phyloP scores from a whole-genome alignment of 2,797 vertebrate species.

The Ptychobarbus kaznakovi region DNA sequence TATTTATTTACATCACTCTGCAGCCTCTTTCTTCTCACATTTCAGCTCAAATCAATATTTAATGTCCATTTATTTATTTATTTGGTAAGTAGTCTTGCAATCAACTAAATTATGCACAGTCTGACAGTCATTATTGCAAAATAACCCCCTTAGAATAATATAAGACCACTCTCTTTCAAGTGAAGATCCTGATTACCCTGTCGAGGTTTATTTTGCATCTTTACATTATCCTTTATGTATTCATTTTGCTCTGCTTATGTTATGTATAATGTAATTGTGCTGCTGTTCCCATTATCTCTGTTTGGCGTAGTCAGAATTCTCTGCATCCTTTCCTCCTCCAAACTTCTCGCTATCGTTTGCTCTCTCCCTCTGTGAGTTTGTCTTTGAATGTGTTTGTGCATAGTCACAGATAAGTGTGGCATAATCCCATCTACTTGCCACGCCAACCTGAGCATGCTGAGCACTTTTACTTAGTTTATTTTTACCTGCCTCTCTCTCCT shows the following conservation, averaged over 20 bases:
- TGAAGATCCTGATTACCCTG: conserved; percentile 13
- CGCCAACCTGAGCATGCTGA: conserved; percentile 51
- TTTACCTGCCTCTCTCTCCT: conserved; percentile 65
- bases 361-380: conserved; percentile 37
- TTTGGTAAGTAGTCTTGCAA: not conserved
- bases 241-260: not conserved
- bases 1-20: conserved; percentile 8
- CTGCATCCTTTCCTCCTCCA: conserved; percentile 14
- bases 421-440: conserved; percentile 63
- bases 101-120: conserved; percentile 5
- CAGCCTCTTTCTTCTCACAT: not conserved
- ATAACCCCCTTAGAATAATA: not conserved
- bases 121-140: not conserved
- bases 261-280: conserved; percentile 8
- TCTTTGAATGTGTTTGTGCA: conserved; percentile 59
- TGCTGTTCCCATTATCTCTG: conserved; percentile 8
- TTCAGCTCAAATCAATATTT: conserved; percentile 16
- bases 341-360: conserved; percentile 2
- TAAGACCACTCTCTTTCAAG: conserved; percentile 18
- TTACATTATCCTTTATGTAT: not conserved
- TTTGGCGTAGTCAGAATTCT: conserved; percentile 36
- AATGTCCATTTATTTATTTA: conserved; percentile 7
- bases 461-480: conserved; percentile 64
- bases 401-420: conserved; percentile 59
- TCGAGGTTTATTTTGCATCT: conserved; percentile 7